These are phyloP conservation scores for Drosophila funebris DNA, from an alignment of 1,140 invertebrate species.

Conservation along the genomic window DNA sequence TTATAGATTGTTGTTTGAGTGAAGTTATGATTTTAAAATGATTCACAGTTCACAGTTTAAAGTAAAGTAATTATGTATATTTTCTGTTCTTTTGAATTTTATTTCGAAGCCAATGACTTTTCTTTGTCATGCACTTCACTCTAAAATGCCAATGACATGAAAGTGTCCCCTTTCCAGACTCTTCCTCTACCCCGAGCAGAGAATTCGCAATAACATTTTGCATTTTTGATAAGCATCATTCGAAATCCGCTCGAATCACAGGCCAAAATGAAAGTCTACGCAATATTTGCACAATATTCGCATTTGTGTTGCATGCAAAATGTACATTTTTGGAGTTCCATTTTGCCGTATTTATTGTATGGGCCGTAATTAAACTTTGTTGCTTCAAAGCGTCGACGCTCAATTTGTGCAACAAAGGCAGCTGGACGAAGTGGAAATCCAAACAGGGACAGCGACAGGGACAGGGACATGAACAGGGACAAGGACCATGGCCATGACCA, in stretches of 20 bases:
- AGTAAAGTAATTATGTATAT: background rate
- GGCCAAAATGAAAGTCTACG: slow-evolving; percentile 19
- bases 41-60: background rate
- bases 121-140: background rate
- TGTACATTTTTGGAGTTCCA: slow-evolving; percentile 57
- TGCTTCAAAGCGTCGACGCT: slow-evolving; percentile 77
- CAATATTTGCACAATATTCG: slow-evolving; percentile 69
- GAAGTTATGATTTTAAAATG: background rate
- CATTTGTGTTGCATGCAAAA: slow-evolving; percentile 66
- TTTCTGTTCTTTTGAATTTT: background rate
- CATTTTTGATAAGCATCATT: slow-evolving; percentile 45
- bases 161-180: too few species aligned
- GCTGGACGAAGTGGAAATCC: slow-evolving; percentile 46
- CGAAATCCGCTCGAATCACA: slow-evolving; percentile 19
- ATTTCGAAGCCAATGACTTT: background rate
- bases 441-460: slow-evolving; percentile 12
- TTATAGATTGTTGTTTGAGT: too few species aligned
- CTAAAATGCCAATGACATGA: background rate
- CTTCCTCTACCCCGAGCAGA: too few species aligned
- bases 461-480: background rate
- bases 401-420: slow-evolving; percentile 78
- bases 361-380: slow-evolving; percentile 78
- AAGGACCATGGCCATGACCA: background rate
- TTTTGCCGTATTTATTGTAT: slow-evolving; percentile 42
- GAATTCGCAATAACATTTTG: background rate